Conservation (phyloP, 2,113 vertebrate genomes). For the Elaphurus davidianus region DNA sequence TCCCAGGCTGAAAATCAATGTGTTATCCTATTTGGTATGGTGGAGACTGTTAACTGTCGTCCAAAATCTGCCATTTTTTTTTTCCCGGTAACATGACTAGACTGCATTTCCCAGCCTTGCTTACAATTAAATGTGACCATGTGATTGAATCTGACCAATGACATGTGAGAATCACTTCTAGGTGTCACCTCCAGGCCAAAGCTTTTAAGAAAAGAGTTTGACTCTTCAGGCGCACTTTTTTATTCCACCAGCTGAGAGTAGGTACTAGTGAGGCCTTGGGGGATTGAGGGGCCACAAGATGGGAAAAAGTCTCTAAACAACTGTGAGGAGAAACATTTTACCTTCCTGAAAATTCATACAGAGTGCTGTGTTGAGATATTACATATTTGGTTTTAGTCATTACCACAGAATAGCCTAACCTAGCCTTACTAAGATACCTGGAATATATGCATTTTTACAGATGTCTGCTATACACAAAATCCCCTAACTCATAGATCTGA, state of each 20-base stretch:
- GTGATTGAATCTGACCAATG: background rate
- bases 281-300: background rate
- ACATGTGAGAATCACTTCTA: background rate
- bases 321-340: background rate
- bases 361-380: background rate
- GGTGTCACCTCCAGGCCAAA: background rate
- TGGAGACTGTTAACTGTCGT: background rate
- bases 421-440: background rate
- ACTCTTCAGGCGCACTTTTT: background rate
- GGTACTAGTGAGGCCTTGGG: background rate
- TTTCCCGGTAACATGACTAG: background rate
- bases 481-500: background rate
- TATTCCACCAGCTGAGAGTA: background rate
- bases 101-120: background rate
- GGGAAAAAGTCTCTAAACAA: slow-evolving; percentile 12
- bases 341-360: background rate
- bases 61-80: background rate
- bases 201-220: background rate
- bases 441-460: background rate
- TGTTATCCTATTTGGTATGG: background rate
- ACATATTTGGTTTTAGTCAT: background rate
- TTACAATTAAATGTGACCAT: background rate
- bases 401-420: background rate
- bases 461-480: background rate
- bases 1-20: slow-evolving; percentile 28